Evolutionary conservation across 1,140 invertebrate species (phyloP).

Genomic region (Danaus melanippus): DNA sequence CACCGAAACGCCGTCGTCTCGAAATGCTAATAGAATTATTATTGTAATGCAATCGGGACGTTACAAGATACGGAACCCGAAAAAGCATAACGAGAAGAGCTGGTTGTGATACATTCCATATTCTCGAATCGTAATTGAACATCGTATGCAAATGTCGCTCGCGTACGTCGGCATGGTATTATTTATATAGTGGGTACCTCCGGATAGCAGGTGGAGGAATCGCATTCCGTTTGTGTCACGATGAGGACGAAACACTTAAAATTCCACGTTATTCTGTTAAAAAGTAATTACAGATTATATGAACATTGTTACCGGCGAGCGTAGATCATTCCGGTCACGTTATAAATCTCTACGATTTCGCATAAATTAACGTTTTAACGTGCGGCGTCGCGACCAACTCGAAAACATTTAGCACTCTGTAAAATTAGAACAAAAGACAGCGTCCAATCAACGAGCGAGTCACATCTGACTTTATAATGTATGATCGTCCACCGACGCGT

Average conservation of each 20-base stretch:
- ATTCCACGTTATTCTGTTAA: constrained; percentile 5
- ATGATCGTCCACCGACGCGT: too few species aligned
- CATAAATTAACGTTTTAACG: constrained; percentile 60
- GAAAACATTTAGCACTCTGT: constrained; percentile 41
- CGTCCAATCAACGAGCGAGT: constrained; percentile 13
- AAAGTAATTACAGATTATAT: constrained; percentile 7
- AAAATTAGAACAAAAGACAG: constrained; percentile 47
- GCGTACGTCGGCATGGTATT: constrained; percentile 50
- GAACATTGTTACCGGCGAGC: constrained; percentile 24
- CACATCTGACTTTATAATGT: too few species aligned
- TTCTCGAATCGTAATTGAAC: constrained; percentile 60
- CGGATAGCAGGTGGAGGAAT: constrained; percentile 39
- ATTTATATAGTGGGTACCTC: constrained; percentile 51
- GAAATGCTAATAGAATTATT: too few species aligned
- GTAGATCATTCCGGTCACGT: constrained; percentile 33
- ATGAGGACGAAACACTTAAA: constrained; percentile 5
- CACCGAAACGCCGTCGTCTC: too few species aligned
- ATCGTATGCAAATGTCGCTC: constrained; percentile 55
- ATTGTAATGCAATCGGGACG: too few species aligned
- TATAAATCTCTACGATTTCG: constrained; percentile 51
- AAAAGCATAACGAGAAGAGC: constrained; percentile 44
- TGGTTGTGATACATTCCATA: constrained; percentile 52
- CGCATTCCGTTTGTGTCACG: constrained; percentile 29
- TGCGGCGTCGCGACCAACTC: constrained; percentile 27
- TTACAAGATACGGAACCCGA: constrained; percentile 19